phyloP scores from a whole-genome alignment of 2,113 vertebrate genomes.

The Nerophis ophidion region DNA sequence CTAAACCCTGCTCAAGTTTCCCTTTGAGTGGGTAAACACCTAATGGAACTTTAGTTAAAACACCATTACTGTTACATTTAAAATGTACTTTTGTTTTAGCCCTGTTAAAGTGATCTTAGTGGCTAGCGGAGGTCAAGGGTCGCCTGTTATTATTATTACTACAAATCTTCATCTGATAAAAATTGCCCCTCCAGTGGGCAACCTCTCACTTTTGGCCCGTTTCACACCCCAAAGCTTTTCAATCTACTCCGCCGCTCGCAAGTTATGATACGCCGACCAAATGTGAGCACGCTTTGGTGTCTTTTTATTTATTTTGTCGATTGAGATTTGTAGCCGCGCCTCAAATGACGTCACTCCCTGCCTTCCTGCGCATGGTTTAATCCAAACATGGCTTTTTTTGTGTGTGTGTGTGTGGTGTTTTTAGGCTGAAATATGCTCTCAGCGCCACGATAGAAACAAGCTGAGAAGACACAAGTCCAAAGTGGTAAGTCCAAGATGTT shows the following conservation, averaged over 20 bases:
- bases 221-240: slow-evolving; percentile 71
- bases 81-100: neutral
- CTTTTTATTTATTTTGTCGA: slow-evolving; percentile 45
- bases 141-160: slow-evolving; percentile 40
- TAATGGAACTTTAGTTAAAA: too few relatives aligned
- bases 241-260: slow-evolving; percentile 65
- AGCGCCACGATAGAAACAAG: slow-evolving; percentile 55
- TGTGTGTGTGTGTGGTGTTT: slow-evolving; percentile 13
- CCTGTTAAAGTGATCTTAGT: slow-evolving; percentile 38
- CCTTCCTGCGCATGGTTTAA: slow-evolving; percentile 14
- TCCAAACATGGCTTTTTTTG: slow-evolving; percentile 5
- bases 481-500: slow-evolving; percentile 64
- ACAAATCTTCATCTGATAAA: slow-evolving; percentile 72
- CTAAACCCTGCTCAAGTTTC: too few relatives aligned
- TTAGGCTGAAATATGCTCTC: slow-evolving; percentile 71
- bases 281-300: slow-evolving; percentile 40
- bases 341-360: neutral
- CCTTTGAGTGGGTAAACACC: too few relatives aligned
- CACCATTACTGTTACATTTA: neutral
- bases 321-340: slow-evolving; percentile 45
- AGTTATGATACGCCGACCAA: slow-evolving; percentile 66
- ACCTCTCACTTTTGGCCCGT: slow-evolving; percentile 62
- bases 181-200: slow-evolving; percentile 66
- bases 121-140: slow-evolving; percentile 43
- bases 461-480: slow-evolving; percentile 51